Base-by-base conservation (phyloP, 2,888 invertebrate genomes). In the Ariolimax columbianus region DNA sequence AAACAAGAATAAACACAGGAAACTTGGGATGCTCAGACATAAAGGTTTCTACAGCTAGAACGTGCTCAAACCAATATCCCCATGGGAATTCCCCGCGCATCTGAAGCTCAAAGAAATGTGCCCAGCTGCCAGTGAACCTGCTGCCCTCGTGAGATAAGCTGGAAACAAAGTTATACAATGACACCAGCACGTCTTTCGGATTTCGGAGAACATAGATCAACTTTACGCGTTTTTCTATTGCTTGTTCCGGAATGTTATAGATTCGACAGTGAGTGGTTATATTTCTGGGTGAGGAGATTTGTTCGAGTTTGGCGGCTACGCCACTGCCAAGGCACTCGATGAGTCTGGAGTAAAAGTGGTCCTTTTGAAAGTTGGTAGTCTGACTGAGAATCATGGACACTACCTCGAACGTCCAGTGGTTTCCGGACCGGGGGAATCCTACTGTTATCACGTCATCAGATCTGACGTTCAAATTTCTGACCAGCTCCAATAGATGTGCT, bases 321-420 rank as follows among this genome's bases (percentile, higher is more conserved):
- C 47, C 26, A 23, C 11, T 19, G 17, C 80, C 80, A 7, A 81
- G 33, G 30, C 26, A 81, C 23, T 81, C 80, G 7, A 81, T 33
- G 1, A 81, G 47, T 70, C 70, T 43, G 9, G 80, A 81, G 51
- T 70, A 51, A 36, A 81, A 81, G 11, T 81, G 80, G 36, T 68
- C 70, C n/a, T 68, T 33, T 19, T 51, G 19, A 43, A 70, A 81
- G 47, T 81, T 26, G 6, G 70, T 68, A 17, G 43, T 81, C 55
- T 81, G 80, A 26, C 36, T 47, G 11, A 70, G 51, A 23, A 81
- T 81, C 80, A 81, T 81, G 11, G 70, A 70, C 9, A 81, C 70
- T 26, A 81, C 17, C 26, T 81, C 80, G 36, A 70, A 81, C 9
- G 80, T 81, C 80, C 80, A 81, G 51, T 81, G 80, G 80, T 81